Evolutionary conservation across 2,888 invertebrate species (phyloP), one percentile per base, ranked within the genome.

Genomic region (Drosophila monieri): DNA sequence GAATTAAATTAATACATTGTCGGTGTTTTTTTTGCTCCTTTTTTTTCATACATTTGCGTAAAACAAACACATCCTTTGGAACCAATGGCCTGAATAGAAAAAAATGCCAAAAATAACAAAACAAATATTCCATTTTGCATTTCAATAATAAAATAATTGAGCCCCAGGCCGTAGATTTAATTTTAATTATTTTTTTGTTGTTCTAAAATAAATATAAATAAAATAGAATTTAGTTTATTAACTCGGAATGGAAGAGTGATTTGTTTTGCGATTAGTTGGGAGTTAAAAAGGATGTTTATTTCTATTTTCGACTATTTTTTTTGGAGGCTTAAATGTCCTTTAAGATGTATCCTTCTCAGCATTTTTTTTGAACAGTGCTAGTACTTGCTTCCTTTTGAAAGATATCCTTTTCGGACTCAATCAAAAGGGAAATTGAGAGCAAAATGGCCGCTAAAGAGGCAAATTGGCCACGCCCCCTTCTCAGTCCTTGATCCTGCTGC

Each of bases 391-490:
- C 0, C 6, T 8, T 35, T 35, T 2, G 8, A 8, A 14, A 14
- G 37, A 37, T 14, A 14, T 14, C 37, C 37, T 14, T 37, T 37
- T 48, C 25, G 35, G 35, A 37, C 62, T 37, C 62, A 54, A 65
- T 65, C 53, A 65, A 66, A 52, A 32, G 51, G 44, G 66, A 56
- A 56, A 56, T 55, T 51, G 67, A 56, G 51, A 39, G 51, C 62
- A 62, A 35, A 74, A 78, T 74, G 72, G 77, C 51, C 51, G 71
- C 81, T 73, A 68, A 67, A 67, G 70, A 74, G 73, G 76, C 80
- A 75, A 77, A 85, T 85, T 83, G 3, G 3, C 21, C 21, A 23
- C 21, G 21, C 21, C 21, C 21, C 21, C 21, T 23, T 3, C 21
- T 23, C 4, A 3, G 21, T 23, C 21, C 21, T 23, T 23, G 21